These are phyloP conservation scores for Oryzias sinensis DNA, from an alignment of 2,797 vertebrate genomes.

Conservation along the genomic window DNA sequence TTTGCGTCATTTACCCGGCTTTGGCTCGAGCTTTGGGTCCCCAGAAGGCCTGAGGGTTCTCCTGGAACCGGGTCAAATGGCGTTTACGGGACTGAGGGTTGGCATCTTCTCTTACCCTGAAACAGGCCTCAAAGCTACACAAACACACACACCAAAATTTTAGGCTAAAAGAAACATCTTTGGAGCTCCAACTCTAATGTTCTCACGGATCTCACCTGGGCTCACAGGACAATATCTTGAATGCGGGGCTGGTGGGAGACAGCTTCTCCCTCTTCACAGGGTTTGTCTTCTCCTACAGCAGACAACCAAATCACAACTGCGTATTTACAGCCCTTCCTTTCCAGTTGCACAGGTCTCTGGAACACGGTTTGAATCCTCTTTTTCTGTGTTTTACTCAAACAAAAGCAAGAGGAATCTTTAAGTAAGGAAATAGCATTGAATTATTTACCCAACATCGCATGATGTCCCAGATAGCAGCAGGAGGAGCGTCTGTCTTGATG, in stretches of 20 bases:
- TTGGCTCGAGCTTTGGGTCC: constrained; percentile 89
- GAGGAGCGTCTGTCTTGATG: constrained; percentile 86
- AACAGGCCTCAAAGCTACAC: constrained; percentile 83
- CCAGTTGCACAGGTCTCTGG: neutral
- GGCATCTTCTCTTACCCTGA: constrained; percentile 86
- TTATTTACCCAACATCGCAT: constrained; percentile 90
- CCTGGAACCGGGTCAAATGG: constrained; percentile 89
- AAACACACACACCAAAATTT: neutral
- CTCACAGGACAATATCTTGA: constrained; percentile 82
- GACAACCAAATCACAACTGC: neutral
- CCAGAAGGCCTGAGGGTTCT: constrained; percentile 92
- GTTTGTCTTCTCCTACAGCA: constrained; percentile 80
- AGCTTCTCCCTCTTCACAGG: constrained; percentile 89
- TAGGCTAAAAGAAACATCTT: too few relatives aligned
- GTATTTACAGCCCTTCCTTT: too few relatives aligned
- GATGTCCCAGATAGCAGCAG: constrained; percentile 85
- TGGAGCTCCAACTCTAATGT: too few relatives aligned
- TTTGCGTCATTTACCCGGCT: constrained; percentile 69
- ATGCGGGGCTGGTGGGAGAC: constrained; percentile 82
- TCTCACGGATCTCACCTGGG: constrained; percentile 72
- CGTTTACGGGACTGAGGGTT: constrained; percentile 89
- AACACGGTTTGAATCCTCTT: neutral
- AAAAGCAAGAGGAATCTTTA: neutral
- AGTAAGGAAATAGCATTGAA: neutral
- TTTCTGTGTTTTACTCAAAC: neutral